Evolutionary conservation across 37 sponge, comb jelly and placozoan genomes (phyloP), one percentile per base, ranked within the genome.

Genomic region (Bolinopsis microptera): DNA sequence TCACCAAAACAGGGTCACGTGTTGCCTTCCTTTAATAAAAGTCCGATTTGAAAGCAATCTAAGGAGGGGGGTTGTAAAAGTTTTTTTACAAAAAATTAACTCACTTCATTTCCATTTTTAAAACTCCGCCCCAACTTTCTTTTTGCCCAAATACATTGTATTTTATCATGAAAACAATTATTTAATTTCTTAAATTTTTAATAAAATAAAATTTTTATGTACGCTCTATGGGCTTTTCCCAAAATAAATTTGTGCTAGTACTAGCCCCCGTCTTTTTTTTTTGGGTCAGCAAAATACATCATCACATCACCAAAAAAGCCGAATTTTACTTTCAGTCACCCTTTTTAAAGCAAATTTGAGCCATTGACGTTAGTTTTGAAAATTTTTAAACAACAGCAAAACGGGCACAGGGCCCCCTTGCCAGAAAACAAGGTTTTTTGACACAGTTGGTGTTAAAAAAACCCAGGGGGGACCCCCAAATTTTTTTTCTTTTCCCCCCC

Each of bases 311-410:
- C 38, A 30, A 33, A 80, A 13, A 2, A 2, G 38, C 16, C 16
- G 82, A 80, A 80, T 80, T 33, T 33, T 80, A 80, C 35, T 36
- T 35, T 2, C 82, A 80, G 23, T 80, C 82, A 34, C 82, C 82
- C 82, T n/a, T n/a, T 80, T 80, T 3, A 80, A 80, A 3, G 21
- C 38, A 34, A 36, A 80, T 3, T 35, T 36, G 82, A 36, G 1
- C 82, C 82, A 22, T 80, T 36, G 23, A 80, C 16, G 16, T 33
- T 80, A 2, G 3, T 21, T 33, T 80, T 32, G 82, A 36, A n/a
- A n/a, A n/a, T n/a, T n/a, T n/a, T n/a, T n/a, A 35, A 1, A 37
- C 36, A 35, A 32, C 82, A 13, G 82, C 82, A 30, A 9, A 33
- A 13, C 36, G 36, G 38, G 82, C 2, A 35, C 82, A 80, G 35